Percentiles rank a stretch among this genome's conserved stretches.
Conservation (phyloP, 2,113 vertebrate species). For the Puma concolor region DNA sequence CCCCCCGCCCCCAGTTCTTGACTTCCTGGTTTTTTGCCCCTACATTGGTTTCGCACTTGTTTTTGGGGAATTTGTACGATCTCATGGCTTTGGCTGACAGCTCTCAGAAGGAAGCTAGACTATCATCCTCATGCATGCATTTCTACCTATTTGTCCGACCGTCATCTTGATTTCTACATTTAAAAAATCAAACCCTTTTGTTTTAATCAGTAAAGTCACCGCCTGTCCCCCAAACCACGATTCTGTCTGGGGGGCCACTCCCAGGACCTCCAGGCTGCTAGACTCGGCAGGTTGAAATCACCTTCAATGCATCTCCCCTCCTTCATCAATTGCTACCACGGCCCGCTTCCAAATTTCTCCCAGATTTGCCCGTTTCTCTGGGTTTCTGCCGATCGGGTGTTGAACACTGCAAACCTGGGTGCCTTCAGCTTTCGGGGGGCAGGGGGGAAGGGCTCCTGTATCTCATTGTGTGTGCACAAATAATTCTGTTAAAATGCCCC, state of each 20-base stretch:
- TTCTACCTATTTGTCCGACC: background rate
- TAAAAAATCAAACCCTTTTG: background rate
- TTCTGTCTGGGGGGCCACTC: background rate
- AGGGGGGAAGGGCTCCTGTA: too few species aligned
- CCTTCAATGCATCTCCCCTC: background rate
- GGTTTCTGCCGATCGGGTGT: background rate
- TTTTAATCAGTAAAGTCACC: background rate
- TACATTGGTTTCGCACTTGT: background rate
- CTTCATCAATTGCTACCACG: background rate
- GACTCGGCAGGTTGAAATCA: background rate
- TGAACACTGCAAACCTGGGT: background rate
- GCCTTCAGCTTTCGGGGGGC: background rate
- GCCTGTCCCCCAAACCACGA: background rate
- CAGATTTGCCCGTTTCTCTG: background rate
- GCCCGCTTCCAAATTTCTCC: background rate
- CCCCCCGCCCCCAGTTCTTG: fast-evolving
- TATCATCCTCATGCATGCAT: background rate
- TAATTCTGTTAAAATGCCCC: background rate
- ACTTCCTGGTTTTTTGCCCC: background rate
- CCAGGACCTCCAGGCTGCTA: background rate
- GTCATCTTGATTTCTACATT: background rate
- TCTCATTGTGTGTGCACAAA: background rate
- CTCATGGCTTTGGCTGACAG: background rate
- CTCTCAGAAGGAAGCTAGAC: background rate
- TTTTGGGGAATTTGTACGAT: background rate